Evolutionary conservation across 2,113 vertebrate genomes (phyloP).

Genomic region (Esox niger): DNA sequence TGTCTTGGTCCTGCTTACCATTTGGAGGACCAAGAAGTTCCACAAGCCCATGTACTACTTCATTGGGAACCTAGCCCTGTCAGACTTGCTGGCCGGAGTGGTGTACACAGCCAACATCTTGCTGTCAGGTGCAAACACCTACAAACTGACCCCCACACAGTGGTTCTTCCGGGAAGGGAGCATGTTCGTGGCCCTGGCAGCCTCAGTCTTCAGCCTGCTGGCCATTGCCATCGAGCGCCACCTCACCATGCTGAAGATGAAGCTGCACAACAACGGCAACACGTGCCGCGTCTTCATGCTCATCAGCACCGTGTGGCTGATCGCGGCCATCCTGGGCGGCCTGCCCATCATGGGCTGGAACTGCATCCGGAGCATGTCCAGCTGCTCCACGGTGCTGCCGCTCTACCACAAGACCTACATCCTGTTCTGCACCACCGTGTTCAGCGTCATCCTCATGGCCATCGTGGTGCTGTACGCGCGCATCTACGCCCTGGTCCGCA

Average conservation of each 20-base stretch:
- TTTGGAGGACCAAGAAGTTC: slow-evolving; percentile 99
- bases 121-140: slow-evolving; percentile 91
- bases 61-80: slow-evolving; percentile 96
- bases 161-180: slow-evolving; percentile 96
- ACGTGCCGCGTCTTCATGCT: slow-evolving; percentile 91
- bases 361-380: slow-evolving; percentile 78
- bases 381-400: slow-evolving; percentile 91
- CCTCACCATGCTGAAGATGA: slow-evolving; percentile 98
- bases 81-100: slow-evolving; percentile 91
- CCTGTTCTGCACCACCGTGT: slow-evolving; percentile 95
- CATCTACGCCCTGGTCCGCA: slow-evolving; percentile 91
- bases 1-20: slow-evolving; percentile 91
- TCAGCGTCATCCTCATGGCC: slow-evolving; percentile 88
- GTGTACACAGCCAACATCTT: slow-evolving; percentile 93
- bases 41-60: slow-evolving; percentile 99
- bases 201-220: slow-evolving; percentile 94
- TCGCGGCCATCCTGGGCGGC: slow-evolving; percentile 84
- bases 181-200: slow-evolving; percentile 95
- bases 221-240: slow-evolving; percentile 96
- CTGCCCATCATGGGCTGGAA: slow-evolving; percentile 97
- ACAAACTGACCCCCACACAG: slow-evolving; percentile 84
- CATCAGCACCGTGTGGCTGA: slow-evolving; percentile 92
- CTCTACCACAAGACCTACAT: slow-evolving; percentile 99
- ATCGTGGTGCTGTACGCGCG: slow-evolving; percentile 93
- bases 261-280: slow-evolving; percentile 90